Evolutionary conservation across 2,113 vertebrate species (phyloP), one percentile per base, ranked within the genome.

Genomic region (Notothenia rossii): DNA sequence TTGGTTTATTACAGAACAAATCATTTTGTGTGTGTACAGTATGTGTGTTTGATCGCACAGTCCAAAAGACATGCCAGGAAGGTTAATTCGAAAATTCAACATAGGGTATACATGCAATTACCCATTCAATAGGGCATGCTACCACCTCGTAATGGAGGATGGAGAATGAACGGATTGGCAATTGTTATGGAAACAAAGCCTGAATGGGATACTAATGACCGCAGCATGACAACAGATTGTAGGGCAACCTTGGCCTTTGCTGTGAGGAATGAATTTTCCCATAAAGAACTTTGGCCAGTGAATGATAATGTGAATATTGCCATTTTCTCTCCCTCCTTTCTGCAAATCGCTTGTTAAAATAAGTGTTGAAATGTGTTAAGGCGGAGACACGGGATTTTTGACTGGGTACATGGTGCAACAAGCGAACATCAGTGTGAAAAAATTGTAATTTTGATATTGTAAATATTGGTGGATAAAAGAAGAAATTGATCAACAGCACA

Each of bases 391-490:
- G 15, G n/a, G 14, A 60, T 75, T 45, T 64, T 51, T 77, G 49
- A 18, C 51, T 10, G 17, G 40, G 60, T 53, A 46, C 9, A 15
- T 40, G n/a, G 20, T 8, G 6, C 46, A 70, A 59, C 56, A 43
- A 62, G 45, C 7, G 12, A 61, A 15, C 50, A 33, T 63, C 54
- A 48, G n/a, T 50, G 50, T 17, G 10, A 53, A 60, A 46, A 71
- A 66, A 66, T 62, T 33, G 43, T 75, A n/a, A 60, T 64, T 45
- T 40, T 10, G 12, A 60, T 13, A 68, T 20, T 29, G 29, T 81
- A 59, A 59, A 68, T 74, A 64, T 43, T 73, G 59, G 25, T 11
- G 61, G 75, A 70, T 74, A 61, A 66, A 74, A 36, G 10, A 15
- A 17, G 15, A 68, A 22, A 22, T 22, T 1, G n/a, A 70, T 49